Conservation (phyloP, 2,113 vertebrate genomes). For the Pitta sordida region DNA sequence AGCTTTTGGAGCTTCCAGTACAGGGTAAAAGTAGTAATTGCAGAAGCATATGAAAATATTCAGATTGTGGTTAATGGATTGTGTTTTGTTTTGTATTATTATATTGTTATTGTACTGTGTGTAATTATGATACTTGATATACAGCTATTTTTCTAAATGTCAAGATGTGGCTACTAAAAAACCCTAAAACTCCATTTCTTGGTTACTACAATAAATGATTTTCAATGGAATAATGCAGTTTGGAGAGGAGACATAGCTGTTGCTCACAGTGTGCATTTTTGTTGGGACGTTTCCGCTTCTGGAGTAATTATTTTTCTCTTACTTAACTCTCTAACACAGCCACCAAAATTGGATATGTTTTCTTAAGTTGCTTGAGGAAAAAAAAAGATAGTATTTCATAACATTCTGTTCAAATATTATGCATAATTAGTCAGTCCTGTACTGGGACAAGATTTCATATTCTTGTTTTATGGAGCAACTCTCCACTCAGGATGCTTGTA, state of each 20-base stretch:
- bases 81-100: constrained; percentile 11
- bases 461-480: background rate
- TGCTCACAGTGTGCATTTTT: background rate
- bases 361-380: background rate
- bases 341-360: background rate
- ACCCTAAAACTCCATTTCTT: constrained; percentile 1
- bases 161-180: constrained; percentile 30
- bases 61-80: background rate
- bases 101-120: background rate
- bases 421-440: background rate
- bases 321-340: background rate
- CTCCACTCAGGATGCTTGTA: background rate
- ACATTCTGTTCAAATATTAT: background rate
- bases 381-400: background rate
- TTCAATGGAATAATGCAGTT: background rate
- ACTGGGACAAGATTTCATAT: background rate
- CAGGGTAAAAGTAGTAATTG: background rate
- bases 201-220: background rate
- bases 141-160: constrained; percentile 42
- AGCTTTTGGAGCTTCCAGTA: background rate
- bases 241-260: background rate
- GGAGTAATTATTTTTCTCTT: background rate
- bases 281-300: background rate
- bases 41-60: constrained; percentile 22
- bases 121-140: constrained; percentile 37